Evolutionary conservation across 2,113 vertebrate genomes (phyloP), one percentile per base, ranked within the genome.

Genomic region (Macrotus californicus): DNA sequence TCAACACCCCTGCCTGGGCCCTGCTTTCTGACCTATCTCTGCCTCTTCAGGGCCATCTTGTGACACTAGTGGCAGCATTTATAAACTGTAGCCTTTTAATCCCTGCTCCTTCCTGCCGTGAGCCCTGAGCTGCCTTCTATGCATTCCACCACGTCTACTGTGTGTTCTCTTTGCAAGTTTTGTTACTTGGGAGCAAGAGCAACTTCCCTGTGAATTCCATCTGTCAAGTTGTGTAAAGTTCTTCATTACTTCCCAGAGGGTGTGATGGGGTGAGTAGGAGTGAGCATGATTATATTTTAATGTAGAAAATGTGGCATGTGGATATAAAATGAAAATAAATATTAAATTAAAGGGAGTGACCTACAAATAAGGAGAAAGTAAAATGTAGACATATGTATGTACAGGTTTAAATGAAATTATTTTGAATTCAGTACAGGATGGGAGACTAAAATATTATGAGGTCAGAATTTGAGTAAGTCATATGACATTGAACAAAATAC

Each of bases 221-320:
- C 91, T 88, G 79, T 95, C 64, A 92, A 97, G 97, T 96, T 96
- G 94, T 98, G 97, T 98, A 97, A 89, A 87, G 93, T 96, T 97
- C 95, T 87, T 87, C 97, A 72, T 88, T 94, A 91, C 96, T 96
- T 97, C 18, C 93, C 67, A 84, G 75, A 86, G 87, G 82, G 77
- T 21, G 1, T 81, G 52, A 8, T 82, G 75, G 85, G 43, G n/a
- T 64, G 89, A 41, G 95, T 93, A 89, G 95, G 94, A 91, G 89
- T 97, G 96, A 97, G 98, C 98, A 98, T 98, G 98, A 98, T 89
- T 98, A 97, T 97, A 98, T 97, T 98, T 98, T 97, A 97, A 97
- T 98, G 98, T 98, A 98, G 98, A 98, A 98, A 98, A 95, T 98
- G 97, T 98, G 98, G 98, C 98, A 95, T 97, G 98, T 98, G 97